Conservation (phyloP, 1,140 invertebrate species). For the Drosophila quadrilineata region DNA sequence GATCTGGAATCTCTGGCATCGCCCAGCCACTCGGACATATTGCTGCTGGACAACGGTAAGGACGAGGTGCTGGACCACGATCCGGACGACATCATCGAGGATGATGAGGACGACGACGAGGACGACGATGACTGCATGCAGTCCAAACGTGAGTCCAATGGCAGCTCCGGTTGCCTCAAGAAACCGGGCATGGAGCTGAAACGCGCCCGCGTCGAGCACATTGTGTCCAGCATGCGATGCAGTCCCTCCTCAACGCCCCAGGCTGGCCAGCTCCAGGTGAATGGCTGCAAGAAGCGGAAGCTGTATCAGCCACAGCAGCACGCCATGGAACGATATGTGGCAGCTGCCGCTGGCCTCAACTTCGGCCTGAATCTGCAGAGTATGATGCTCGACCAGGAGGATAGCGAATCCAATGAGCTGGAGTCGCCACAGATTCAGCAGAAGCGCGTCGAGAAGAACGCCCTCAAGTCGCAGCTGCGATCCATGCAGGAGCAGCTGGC, state of each 20-base stretch:
- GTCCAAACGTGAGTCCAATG: constrained; percentile 61
- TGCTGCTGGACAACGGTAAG: constrained; percentile 85
- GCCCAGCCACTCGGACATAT: constrained; percentile 84
- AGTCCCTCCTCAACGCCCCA: constrained; percentile 87
- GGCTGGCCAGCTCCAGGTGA: constrained; percentile 86
- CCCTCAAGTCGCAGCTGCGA: constrained; percentile 91
- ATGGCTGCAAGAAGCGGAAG: constrained; percentile 97
- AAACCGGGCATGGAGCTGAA: constrained; percentile 88
- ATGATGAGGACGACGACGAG: constrained; percentile 82
- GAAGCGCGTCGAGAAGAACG: constrained; percentile 92
- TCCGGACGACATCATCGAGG: constrained; percentile 58
- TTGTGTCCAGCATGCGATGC: constrained; percentile 94
- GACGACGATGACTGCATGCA: constrained; percentile 82
- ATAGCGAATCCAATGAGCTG: constrained; percentile 89
- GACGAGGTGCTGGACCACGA: constrained; percentile 85
- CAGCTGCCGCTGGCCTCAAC: constrained; percentile 82
- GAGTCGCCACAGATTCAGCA: constrained; percentile 88
- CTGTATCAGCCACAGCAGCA: constrained; percentile 98
- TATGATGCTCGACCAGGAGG: constrained; percentile 85
- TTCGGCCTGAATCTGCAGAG: constrained; percentile 81
- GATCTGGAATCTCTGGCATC: constrained; percentile 85
- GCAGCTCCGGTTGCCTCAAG: constrained; percentile 28
- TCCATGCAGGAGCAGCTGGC: constrained; percentile 94
- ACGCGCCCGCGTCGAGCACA: constrained; percentile 95
- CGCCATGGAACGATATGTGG: constrained; percentile 86